Conservation (phyloP, 2,113 vertebrate species). For the Ochotona princeps region DNA sequence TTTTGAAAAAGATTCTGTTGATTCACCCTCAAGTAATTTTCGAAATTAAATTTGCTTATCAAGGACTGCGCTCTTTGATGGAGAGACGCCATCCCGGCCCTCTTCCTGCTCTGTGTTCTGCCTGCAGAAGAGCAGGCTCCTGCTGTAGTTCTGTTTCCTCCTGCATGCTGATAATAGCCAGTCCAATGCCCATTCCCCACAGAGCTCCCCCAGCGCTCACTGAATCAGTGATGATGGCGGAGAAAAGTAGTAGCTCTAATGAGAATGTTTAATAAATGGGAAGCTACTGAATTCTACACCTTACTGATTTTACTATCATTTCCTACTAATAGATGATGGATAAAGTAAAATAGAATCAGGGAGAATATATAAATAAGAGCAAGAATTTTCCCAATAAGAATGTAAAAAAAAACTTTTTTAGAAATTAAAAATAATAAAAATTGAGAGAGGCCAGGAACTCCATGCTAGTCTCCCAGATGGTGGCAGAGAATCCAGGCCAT, state of each 20-base stretch:
- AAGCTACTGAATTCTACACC: background rate
- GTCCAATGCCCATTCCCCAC: fast-evolving
- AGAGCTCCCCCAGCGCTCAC: background rate
- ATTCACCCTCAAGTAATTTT: background rate
- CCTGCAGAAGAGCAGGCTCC: background rate
- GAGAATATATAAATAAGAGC: background rate
- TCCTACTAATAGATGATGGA: background rate
- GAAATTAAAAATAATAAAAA: background rate
- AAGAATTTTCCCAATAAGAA: background rate
- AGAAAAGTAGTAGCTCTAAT: background rate
- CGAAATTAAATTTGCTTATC: background rate
- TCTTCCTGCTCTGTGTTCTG: background rate
- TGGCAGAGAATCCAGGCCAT: too few relatives aligned
- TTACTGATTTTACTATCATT: background rate
- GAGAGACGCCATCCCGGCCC: background rate
- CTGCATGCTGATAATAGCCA: background rate
- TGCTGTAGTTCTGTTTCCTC: background rate
- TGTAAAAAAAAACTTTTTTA: background rate
- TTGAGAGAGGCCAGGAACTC: background rate
- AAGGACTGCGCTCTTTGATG: background rate
- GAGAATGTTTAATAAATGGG: background rate
- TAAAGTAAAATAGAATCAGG: too few relatives aligned
- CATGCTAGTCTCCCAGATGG: too few relatives aligned
- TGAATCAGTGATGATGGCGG: too few relatives aligned
- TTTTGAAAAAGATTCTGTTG: slow-evolving; percentile 3